These are phyloP conservation scores for Acanthosepion lycidas DNA, from an alignment of 2,888 invertebrate genomes.

Conservation along the genomic window DNA sequence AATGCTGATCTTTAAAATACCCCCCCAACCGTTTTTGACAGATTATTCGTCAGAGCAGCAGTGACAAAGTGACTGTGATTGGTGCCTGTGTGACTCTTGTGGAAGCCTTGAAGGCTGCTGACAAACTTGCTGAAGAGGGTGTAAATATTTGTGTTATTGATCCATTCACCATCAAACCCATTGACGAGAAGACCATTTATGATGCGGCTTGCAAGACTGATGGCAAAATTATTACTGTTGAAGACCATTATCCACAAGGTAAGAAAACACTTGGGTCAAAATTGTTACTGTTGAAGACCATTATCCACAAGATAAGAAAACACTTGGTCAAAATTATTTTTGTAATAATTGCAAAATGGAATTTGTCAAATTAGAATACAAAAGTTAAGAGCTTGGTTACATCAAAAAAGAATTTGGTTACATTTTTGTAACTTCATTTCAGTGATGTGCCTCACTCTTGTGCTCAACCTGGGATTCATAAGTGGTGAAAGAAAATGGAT, in stretches of 20 bases:
- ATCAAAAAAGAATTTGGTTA: too few species aligned
- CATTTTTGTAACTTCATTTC: too few species aligned
- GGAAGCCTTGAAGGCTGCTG: constrained; percentile 90
- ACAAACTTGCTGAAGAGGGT: constrained; percentile 80
- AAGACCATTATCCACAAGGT: constrained; percentile 97
- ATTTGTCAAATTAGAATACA: too few species aligned
- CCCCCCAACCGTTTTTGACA: constrained; percentile 69
- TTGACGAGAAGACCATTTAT: constrained; percentile 86
- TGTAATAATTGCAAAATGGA: too few species aligned
- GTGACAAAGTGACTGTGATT: constrained; percentile 89
- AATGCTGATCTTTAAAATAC: background rate
- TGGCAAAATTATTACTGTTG: constrained; percentile 91
- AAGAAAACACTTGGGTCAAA: constrained; percentile 40
- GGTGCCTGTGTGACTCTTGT: constrained; percentile 95
- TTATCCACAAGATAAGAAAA: constrained; percentile 85
- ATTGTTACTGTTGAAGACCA: constrained; percentile 96
- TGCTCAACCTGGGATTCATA: too few species aligned
- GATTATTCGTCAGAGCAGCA: constrained; percentile 83
- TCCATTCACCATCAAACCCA: constrained; percentile 95
- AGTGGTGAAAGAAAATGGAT: too few species aligned
- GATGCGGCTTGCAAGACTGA: constrained; percentile 85
- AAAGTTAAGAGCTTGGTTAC: too few species aligned
- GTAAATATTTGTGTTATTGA: constrained; percentile 89
- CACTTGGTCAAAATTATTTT: too few species aligned
- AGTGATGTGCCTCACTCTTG: too few species aligned